Evolutionary conservation across 2,797 vertebrate genomes (phyloP), one percentile per base, ranked within the genome.

Genomic region (Choloepus didactylus): DNA sequence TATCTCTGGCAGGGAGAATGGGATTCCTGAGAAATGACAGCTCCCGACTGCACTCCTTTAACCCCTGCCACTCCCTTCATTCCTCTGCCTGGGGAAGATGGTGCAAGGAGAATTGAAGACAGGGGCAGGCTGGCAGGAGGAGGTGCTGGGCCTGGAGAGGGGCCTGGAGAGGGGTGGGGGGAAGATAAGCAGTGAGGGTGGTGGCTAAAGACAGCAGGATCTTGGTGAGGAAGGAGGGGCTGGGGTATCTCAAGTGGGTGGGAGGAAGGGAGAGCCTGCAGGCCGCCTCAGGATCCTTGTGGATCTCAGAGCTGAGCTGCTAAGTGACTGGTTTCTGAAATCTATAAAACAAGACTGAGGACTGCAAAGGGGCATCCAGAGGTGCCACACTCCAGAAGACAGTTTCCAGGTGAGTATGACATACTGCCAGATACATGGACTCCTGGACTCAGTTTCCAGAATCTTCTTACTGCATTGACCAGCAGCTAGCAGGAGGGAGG

Each of bases 371-470:
- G 72, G 3, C 62, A 31, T 64, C 41, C 88, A 87, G 89, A 0
- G 0, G 41, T 89, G 62, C 64, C 90, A 92, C 81, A n/a, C 87
- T 93, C 94, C 93, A 6, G 92, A 27, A 67, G 4, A 89, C 91
- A 94, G 31, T 86, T 51, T 89, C 82, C 73, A 54, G 96, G 98
- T 98, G 97, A 15, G 98, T 98, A 75, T 79, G n/a, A 70, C 75
- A 70, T 38, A 69, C 9, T 79, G 85, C 95, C 80, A 76, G 62
- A 72, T 5, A 2, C 29, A 1, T n/a, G 66, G 4, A 3, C 25
- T 73, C 23, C 62, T 84, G 51, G 46, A 29, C 38, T 77, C 25
- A 12, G 12, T n/a, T 83, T 77, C 54, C 16, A 10, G 59, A 51
- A 46, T 84, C 51, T 80, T 87, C 44, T 60, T 70, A 49, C 11